phyloP scores from a whole-genome alignment of 2,888 invertebrate genomes.

The Hypolimnas misippus region DNA sequence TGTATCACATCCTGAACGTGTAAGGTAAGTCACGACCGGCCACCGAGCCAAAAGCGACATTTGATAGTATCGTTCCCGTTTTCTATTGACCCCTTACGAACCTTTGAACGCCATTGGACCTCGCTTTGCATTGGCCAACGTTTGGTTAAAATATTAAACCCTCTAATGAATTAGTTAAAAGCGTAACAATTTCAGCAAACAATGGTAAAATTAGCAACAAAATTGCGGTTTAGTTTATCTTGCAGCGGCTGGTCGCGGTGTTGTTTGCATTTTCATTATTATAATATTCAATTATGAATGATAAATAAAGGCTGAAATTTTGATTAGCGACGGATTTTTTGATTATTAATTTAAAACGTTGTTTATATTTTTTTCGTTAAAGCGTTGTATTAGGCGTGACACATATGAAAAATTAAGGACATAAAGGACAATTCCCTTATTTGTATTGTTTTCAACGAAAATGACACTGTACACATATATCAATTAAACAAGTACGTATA shows the following conservation, averaged over 20 bases:
- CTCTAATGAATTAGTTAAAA: slow-evolving; percentile 24
- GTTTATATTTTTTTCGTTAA: no score
- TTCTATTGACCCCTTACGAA: slow-evolving; percentile 66
- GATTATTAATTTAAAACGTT: no score
- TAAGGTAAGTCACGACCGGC: slow-evolving; percentile 82
- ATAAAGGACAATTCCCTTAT: no score
- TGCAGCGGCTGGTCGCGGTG: slow-evolving; percentile 18
- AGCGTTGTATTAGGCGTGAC: no score
- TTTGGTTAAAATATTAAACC: slow-evolving; percentile 29
- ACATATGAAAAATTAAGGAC: no score
- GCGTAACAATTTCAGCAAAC: slow-evolving; percentile 25
- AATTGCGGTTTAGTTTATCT: slow-evolving; percentile 34
- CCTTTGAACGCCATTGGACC: slow-evolving; percentile 58
- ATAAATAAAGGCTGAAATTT: slow-evolving; percentile 10
- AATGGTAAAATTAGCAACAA: slow-evolving; percentile 34
- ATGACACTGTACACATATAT: no score
- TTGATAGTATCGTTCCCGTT: slow-evolving; percentile 79
- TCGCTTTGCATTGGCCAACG: slow-evolving; percentile 55
- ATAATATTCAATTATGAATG: slow-evolving; percentile 7
- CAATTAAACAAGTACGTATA: no score
- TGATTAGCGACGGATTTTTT: no score
- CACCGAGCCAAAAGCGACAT: slow-evolving; percentile 77
- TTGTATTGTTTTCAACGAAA: no score
- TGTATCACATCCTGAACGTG: slow-evolving; percentile 52
- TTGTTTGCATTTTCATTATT: slow-evolving; percentile 20